Conservation (phyloP, 2,888 invertebrate species). For the Aethes cnicana region DNA sequence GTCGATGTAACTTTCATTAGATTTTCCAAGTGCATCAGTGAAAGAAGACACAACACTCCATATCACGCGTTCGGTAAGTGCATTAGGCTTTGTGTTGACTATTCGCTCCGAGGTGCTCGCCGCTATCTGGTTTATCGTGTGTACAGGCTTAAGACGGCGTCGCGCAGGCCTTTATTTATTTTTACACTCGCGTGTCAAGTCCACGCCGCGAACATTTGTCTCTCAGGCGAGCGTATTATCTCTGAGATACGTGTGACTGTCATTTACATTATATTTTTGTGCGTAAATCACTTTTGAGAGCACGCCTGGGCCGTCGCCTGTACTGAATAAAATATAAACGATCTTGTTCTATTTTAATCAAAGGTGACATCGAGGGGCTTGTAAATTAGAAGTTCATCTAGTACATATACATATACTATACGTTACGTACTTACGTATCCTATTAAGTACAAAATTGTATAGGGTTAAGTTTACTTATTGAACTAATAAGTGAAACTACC, state of each 20-base stretch:
- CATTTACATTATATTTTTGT: slow-evolving; percentile 51
- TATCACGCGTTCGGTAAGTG: slow-evolving; percentile 8
- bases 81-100: slow-evolving; percentile 17
- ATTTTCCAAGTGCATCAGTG: no score
- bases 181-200: slow-evolving; percentile 64
- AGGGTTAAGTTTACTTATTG: no score
- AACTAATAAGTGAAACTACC: neutral
- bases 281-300: slow-evolving; percentile 40
- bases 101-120: slow-evolving; percentile 18
- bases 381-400: no score
- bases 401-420: no score
- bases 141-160: slow-evolving; percentile 44
- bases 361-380: neutral
- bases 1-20: no score
- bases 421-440: no score
- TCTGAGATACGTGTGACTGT: slow-evolving; percentile 54
- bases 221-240: slow-evolving; percentile 58
- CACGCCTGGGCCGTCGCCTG: slow-evolving; percentile 10
- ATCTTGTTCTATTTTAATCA: slow-evolving; percentile 5
- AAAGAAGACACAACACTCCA: neutral
- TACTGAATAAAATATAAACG: slow-evolving; percentile 24
- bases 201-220: slow-evolving; percentile 64
- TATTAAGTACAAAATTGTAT: no score
- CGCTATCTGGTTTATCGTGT: slow-evolving; percentile 42
- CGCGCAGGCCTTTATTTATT: slow-evolving; percentile 60